Base-by-base conservation (phyloP, 2,113 vertebrate species). In the Pampusana beccarii region DNA sequence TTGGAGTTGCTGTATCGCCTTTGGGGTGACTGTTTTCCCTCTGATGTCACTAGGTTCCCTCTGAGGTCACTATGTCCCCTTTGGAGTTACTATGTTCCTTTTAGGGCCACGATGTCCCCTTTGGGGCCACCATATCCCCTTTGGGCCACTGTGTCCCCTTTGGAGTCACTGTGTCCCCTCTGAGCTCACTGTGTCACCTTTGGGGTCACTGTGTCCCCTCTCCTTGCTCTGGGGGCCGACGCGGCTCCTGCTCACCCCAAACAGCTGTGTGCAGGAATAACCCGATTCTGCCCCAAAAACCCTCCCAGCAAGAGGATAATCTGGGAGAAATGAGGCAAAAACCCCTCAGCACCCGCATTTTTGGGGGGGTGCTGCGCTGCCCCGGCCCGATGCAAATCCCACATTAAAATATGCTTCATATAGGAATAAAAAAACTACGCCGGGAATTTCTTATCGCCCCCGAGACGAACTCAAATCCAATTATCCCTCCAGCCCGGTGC, bases 261-360 rank as follows among this genome's bases (percentile, higher is more conserved):
- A 2, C 6, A 16, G 20, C 65, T 1, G 18, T 20, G 62, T 0
- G 15, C 48, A 5, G 36, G 16, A 29, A 10, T 2, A 28, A 25
- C 67, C 24, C 0, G 24, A 0, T 71, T 60, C 33, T 26, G 2
- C 58, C 73, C 69, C 54, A 1, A 40, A 75, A 54, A 17, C 0
- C 28, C 62, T 23, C 58, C 26, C 1, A 8, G 17, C 1, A 0
- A 33, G 13, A 0, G 0, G 33, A 5, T 0, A 5, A 42, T 3
- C 6, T 4, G 21, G 0, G 3, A 53, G 3, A 29, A 75, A 40
- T 1, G 1, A 33, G 4, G 29, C 2, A 25, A 42, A 60, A 20
- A 10, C 0, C 28, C 31, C 38, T 33, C 38, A 12, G 23, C 28
- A 18, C 25, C 38, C 0, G 0, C 0, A 0, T 44, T 58, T 38